These are phyloP conservation scores for Oxygymnocypris stewartii DNA, from an alignment of 2,113 vertebrate genomes.

Conservation along the genomic window DNA sequence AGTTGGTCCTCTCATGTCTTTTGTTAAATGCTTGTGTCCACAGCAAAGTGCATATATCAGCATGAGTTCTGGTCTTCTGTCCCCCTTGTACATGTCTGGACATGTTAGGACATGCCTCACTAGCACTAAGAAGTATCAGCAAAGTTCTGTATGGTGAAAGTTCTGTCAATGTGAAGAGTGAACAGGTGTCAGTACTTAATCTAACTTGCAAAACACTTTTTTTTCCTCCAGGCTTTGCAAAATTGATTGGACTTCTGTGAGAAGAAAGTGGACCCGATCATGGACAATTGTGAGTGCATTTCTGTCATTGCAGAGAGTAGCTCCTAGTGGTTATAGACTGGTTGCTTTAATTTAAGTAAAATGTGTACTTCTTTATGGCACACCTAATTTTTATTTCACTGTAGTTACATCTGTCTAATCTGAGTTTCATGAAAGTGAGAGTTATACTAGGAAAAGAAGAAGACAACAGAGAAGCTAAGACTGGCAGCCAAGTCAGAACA, in stretches of 20 bases:
- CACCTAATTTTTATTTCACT: neutral
- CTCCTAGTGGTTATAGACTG: neutral
- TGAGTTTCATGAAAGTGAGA: neutral
- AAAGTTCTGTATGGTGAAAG: neutral
- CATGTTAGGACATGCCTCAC: constrained; percentile 54
- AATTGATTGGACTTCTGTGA: neutral
- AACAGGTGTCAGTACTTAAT: constrained; percentile 34
- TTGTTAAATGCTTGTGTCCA: constrained; percentile 14
- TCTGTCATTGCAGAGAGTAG: neutral
- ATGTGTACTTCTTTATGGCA: neutral
- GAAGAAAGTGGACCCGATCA: constrained; percentile 9
- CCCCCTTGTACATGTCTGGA: constrained; percentile 43
- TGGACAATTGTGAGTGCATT: constrained; percentile 1
- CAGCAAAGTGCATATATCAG: neutral
- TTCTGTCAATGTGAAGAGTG: constrained; percentile 20
- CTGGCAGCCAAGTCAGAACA: neutral
- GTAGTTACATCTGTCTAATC: neutral
- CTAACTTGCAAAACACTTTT: neutral
- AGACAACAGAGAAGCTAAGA: constrained; percentile 9
- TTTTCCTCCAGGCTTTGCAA: neutral
- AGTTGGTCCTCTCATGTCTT: neutral
- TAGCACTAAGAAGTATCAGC: constrained; percentile 15
- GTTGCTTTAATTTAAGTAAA: neutral
- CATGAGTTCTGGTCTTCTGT: constrained; percentile 10
- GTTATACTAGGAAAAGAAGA: neutral